These are phyloP conservation scores for Noctua janthe DNA, from an alignment of 2,888 invertebrate species.

Conservation along the genomic window DNA sequence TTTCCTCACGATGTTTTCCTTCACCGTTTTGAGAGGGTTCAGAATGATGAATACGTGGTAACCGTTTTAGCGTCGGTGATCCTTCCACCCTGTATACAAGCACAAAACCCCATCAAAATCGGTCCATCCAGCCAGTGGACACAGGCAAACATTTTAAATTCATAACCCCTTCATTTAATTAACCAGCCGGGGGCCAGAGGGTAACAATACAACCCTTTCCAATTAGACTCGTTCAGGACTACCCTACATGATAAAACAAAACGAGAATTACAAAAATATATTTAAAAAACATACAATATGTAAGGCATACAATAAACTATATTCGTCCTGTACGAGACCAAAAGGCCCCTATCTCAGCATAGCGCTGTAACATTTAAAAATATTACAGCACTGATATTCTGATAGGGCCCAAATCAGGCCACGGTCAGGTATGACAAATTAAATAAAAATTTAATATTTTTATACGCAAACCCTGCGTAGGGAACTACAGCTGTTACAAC, in stretches of 20 bases:
- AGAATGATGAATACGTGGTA: no score
- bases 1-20: no score
- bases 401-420: neutral
- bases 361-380: neutral
- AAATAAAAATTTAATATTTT: no score
- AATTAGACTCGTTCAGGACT: conserved; percentile 1
- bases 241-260: neutral
- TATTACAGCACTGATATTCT: neutral
- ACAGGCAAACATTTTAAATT: neutral
- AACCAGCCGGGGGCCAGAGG: neutral
- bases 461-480: no score
- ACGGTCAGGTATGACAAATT: neutral
- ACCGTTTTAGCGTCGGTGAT: no score
- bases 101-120: conserved; percentile 13
- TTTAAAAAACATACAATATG: no score
- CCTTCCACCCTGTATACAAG: no score
- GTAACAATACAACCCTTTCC: neutral
- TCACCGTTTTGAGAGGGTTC: no score
- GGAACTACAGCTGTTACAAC: no score
- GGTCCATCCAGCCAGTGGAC: neutral
- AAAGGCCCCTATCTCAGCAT: neutral
- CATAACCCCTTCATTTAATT: conserved; percentile 14
- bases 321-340: neutral
- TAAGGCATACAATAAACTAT: neutral
- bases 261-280: neutral